phyloP scores from a whole-genome alignment of 2,888 invertebrate genomes.

The Prionchulus punctatus region DNA sequence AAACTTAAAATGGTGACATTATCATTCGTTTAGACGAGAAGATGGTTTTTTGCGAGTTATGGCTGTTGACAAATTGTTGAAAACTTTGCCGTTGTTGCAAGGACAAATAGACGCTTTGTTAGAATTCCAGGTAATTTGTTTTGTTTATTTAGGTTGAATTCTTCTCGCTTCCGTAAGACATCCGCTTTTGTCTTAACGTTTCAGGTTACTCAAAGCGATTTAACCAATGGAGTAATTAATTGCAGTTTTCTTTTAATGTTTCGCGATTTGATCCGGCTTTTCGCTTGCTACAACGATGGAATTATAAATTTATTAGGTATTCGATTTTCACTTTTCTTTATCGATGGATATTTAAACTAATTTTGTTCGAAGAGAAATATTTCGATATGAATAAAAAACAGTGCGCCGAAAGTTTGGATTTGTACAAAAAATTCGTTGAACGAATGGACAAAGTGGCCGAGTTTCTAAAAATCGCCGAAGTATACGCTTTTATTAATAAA shows the following conservation, averaged over 20 bases:
- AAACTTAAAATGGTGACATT: too few relatives aligned
- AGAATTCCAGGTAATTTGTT: slow-evolving; percentile 63
- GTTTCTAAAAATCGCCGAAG: slow-evolving; percentile 63
- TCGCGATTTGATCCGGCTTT: slow-evolving; percentile 92
- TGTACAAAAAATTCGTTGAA: slow-evolving; percentile 94
- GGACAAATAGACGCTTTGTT: slow-evolving; percentile 81
- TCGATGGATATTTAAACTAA: slow-evolving; percentile 2
- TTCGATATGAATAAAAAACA: slow-evolving; percentile 99
- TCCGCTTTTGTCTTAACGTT: neutral
- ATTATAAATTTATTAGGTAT: slow-evolving; percentile 82
- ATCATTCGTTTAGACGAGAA: slow-evolving; percentile 76
- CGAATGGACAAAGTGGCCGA: slow-evolving; percentile 96
- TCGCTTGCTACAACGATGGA: slow-evolving; percentile 99
- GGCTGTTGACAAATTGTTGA: slow-evolving; percentile 88
- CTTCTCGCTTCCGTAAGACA: too few relatives aligned
- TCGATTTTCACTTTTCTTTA: slow-evolving; percentile 13
- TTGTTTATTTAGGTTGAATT: too few relatives aligned
- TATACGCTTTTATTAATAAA: too few relatives aligned
- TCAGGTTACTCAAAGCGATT: slow-evolving; percentile 58
- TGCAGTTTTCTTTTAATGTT: slow-evolving; percentile 98
- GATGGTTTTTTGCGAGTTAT: slow-evolving; percentile 90
- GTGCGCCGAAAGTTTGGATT: slow-evolving; percentile 86
- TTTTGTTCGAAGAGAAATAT: slow-evolving; percentile 59
- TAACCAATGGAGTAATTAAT: slow-evolving; percentile 95
- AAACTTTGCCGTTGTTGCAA: slow-evolving; percentile 86